These are phyloP conservation scores for Diadema setosum DNA, from an alignment of 35 echinoderm and acorn worm species.

Conservation along the genomic window DNA sequence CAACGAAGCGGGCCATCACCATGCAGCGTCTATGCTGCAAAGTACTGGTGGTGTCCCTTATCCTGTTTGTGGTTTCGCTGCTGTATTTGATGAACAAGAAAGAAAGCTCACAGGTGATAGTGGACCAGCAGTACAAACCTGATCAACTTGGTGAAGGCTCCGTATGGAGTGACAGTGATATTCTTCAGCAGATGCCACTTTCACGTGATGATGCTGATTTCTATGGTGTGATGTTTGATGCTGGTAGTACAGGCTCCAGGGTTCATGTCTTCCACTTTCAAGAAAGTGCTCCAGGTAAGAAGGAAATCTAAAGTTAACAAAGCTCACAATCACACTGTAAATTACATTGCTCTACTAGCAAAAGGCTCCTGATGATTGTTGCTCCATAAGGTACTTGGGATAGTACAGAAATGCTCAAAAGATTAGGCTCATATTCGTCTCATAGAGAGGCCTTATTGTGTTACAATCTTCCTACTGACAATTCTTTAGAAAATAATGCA, in stretches of 20 bases:
- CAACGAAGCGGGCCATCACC: no score
- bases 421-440: no score
- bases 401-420: no score
- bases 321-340: no score
- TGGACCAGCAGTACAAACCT: background rate
- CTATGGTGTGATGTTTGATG: conserved; percentile 98
- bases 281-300: conserved; percentile 34
- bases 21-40: background rate
- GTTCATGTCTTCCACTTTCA: conserved; percentile 93
- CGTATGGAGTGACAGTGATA: background rate
- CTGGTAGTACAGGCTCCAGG: conserved; percentile 86
- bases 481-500: no score
- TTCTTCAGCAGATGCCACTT: background rate
- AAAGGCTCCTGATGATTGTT: no score
- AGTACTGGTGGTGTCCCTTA: background rate
- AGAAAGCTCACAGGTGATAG: background rate
- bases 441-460: no score
- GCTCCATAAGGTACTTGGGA: no score
- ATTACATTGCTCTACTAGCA: no score
- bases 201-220: conserved; percentile 18
- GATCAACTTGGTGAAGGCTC: no score
- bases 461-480: no score
- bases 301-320: no score
- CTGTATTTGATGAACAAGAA: background rate
- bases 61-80: background rate